Conservation (phyloP, 2,113 vertebrate species). For the Formicarius rufipectus region DNA sequence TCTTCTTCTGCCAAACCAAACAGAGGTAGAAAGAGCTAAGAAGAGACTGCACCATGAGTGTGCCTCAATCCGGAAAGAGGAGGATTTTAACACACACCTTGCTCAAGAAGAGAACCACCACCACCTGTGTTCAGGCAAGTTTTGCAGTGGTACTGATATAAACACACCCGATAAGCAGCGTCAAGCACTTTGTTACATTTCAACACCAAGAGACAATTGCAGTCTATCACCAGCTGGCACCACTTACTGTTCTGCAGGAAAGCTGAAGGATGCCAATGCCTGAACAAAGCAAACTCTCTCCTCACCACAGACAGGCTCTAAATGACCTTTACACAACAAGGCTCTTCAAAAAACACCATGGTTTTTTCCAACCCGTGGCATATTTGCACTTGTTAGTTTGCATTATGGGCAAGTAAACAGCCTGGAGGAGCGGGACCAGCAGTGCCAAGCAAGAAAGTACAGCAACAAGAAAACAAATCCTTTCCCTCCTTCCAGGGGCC, state of each 20-base stretch:
- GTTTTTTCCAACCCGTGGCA: background rate
- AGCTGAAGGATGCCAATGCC: background rate
- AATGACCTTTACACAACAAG: background rate
- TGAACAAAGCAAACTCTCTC: background rate
- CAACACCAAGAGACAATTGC: background rate
- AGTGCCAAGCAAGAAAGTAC: background rate
- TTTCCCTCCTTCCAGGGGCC: background rate
- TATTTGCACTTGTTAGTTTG: background rate
- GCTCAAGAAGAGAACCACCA: fast-evolving
- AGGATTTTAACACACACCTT: background rate
- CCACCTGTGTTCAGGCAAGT: background rate
- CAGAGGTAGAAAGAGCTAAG: background rate
- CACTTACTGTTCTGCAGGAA: background rate
- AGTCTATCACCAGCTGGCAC: background rate
- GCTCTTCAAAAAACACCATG: background rate
- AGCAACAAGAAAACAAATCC: background rate
- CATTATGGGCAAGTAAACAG: background rate
- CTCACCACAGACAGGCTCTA: background rate
- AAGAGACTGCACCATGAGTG: fast-evolving
- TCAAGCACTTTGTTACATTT: background rate
- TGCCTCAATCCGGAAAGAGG: background rate
- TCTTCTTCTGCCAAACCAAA: background rate
- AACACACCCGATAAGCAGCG: background rate
- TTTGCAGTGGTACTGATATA: background rate
- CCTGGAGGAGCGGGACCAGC: fast-evolving